Percentiles rank a stretch among this genome's conserved stretches.
Conservation (phyloP, 2,113 vertebrate genomes). For the Sinocyclocheilus grahami region DNA sequence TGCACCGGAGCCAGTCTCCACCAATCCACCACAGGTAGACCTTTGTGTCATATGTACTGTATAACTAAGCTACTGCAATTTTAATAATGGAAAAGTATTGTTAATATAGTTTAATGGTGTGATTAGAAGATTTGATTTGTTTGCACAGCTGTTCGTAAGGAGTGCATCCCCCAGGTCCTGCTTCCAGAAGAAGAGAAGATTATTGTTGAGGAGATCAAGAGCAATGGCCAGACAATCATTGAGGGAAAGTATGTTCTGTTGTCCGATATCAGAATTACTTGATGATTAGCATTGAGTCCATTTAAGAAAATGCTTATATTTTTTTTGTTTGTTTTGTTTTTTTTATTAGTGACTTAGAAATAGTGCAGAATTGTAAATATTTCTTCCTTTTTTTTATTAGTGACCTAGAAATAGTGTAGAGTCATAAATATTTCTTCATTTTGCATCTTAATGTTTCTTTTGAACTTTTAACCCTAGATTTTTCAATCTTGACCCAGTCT, state of each 20-base stretch:
- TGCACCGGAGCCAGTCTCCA: slow-evolving; percentile 92
- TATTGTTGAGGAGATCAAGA: slow-evolving; percentile 93
- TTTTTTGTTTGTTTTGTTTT: too few species aligned
- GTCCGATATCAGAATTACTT: background rate
- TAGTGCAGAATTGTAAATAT: too few species aligned
- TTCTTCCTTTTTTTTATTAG: too few species aligned
- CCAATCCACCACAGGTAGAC: slow-evolving; percentile 81
- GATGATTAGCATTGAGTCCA: background rate
- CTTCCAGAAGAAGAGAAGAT: slow-evolving; percentile 97
- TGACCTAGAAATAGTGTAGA: too few species aligned
- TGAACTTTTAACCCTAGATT: too few species aligned
- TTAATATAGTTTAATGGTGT: background rate
- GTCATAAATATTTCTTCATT: too few species aligned
- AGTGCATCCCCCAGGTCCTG: slow-evolving; percentile 88
- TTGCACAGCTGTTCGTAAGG: slow-evolving; percentile 84
- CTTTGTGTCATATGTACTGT: background rate
- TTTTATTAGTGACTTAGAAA: too few species aligned
- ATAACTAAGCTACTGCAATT: background rate
- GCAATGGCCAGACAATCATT: slow-evolving; percentile 89
- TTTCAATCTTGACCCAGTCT: too few species aligned
- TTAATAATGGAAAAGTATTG: too few species aligned
- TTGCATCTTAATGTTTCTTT: too few species aligned
- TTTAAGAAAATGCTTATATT: too few species aligned
- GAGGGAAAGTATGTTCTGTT: slow-evolving; percentile 89
- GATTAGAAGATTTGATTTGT: background rate